phyloP scores from a whole-genome alignment of 2,797 vertebrate genomes.

The Tympanoctomys barrerae region DNA sequence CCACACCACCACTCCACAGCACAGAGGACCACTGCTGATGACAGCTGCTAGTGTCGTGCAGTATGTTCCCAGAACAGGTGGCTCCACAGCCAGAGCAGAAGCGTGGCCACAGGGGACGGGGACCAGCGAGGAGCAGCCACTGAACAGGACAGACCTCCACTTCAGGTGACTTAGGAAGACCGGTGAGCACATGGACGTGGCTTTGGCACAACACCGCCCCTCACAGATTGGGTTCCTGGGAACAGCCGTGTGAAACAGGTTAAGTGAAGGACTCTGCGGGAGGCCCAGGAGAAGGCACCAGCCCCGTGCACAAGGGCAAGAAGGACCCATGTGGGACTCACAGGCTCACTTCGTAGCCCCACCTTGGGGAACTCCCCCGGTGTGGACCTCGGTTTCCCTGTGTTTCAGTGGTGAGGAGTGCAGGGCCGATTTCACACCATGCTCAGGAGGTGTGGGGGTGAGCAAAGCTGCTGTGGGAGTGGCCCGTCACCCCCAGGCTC shows the following conservation, averaged over 20 bases:
- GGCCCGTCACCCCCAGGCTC: background rate
- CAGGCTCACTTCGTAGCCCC: accelerated
- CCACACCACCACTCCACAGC: background rate
- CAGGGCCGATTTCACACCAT: accelerated
- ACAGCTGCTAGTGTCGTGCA: accelerated
- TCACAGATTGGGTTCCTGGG: too few relatives aligned
- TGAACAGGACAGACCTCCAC: background rate
- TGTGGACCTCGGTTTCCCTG: background rate
- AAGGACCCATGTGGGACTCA: background rate
- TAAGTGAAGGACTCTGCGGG: background rate
- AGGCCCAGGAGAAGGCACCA: too few relatives aligned
- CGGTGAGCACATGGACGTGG: background rate
- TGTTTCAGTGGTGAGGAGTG: too few relatives aligned
- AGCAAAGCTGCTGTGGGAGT: background rate
- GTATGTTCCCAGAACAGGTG: background rate
- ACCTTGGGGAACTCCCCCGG: background rate
- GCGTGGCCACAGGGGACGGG: background rate
- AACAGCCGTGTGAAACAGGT: background rate
- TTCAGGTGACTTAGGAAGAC: background rate
- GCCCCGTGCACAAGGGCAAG: accelerated
- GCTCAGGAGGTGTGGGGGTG: accelerated
- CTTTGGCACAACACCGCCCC: accelerated
- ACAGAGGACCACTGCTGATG: background rate
- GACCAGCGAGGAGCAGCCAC: background rate
- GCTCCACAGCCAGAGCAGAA: background rate